Base-by-base conservation (phyloP, 1,140 invertebrate species). In the Platyscapa corneri region DNA sequence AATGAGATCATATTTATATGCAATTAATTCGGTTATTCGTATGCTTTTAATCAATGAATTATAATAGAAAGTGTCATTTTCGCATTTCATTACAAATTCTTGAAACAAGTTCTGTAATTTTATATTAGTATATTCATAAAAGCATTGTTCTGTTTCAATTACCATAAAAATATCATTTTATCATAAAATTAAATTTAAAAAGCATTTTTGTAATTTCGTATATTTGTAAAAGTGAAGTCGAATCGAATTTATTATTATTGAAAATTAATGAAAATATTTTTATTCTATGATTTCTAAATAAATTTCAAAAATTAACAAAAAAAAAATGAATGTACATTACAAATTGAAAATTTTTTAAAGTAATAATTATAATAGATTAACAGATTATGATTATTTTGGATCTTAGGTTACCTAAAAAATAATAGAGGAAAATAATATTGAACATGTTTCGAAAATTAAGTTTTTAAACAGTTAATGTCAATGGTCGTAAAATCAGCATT, bases 21-120 rank as follows among this genome's bases (percentile, higher is more conserved):
- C 83, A 60, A 84, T 84, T 79, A 84, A 79, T 72, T 79, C 14
- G n/a, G 32, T 70, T 23, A 49, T 74, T 70, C 76, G 34, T 5
- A 42, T 79, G 64, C 76, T 79, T 84, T 72, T 84, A 53, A 78
- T 84, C 53, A 79, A 67, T 78, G 20, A 70, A 84, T 70, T 72
- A 70, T 78, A 53, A 70, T 20, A 30, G 56, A 76, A 53, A 30
- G 53, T 37, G 23, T 46, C 56, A 60, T 60, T 60, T 60, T 60
- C 18, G 65, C 18, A 49, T 49, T 70, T 70, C 39, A 20, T 70
- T 34, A 70, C 56, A 60, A 5, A 27, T 23, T 60, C 27, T 27
- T 27, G 27, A 60, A 60, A 60, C 10, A 27, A 27, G 23, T 5
- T 27, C 23, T 27, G 56, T 60, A 60, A 23, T 60, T 6, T 60